A percentile compares a stretch with the other conserved stretches of the same genome.
Conservation (phyloP, 1,140 invertebrate species). For the Lutraria rhynchaena region DNA sequence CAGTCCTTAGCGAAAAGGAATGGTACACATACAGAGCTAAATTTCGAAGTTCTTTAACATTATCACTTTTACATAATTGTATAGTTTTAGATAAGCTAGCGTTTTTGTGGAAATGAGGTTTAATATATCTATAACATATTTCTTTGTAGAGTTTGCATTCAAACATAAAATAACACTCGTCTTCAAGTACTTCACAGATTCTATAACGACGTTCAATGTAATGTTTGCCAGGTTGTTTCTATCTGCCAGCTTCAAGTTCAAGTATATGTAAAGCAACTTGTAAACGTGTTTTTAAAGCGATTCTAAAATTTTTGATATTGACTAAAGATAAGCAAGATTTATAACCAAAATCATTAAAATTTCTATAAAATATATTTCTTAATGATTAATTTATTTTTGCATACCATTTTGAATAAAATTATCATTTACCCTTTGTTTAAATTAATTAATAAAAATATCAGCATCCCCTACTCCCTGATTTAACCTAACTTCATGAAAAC, state of each 20-base stretch:
- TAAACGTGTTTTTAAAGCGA: too few species aligned
- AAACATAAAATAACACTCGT: conserved; percentile 40
- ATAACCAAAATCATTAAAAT: too few species aligned
- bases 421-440: conserved; percentile 4
- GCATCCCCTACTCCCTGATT: conserved; percentile 2
- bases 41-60: too few species aligned
- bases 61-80: too few species aligned
- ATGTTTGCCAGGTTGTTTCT: background rate
- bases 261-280: conserved; percentile 33
- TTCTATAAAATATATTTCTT: too few species aligned
- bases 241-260: conserved; percentile 10
- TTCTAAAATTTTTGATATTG: too few species aligned
- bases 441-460: background rate
- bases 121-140: too few species aligned
- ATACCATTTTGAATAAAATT: conserved; percentile 10
- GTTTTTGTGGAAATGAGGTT: too few species aligned
- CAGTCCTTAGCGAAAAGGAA: too few species aligned
- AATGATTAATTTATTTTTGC: background rate
- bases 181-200: conserved; percentile 10
- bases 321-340: too few species aligned
- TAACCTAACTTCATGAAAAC: background rate
- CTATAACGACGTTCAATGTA: conserved; percentile 6
- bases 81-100: too few species aligned
- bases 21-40: too few species aligned
- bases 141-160: conserved; percentile 3